Conservation (phyloP, 2,113 vertebrate species). For the Aegotheles bennettii region DNA sequence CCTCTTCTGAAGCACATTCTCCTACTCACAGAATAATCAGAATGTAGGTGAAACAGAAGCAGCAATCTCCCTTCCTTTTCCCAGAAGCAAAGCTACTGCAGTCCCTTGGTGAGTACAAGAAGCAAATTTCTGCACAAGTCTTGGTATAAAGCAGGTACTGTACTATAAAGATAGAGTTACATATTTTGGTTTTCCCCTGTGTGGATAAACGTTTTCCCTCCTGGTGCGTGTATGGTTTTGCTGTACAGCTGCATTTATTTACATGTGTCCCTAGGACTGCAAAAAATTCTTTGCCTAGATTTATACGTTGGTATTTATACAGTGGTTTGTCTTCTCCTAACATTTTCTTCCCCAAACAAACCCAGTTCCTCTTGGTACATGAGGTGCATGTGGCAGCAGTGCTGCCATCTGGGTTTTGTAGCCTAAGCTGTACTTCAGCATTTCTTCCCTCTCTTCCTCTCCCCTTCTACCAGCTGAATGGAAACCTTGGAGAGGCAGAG, state of each 20-base stretch:
- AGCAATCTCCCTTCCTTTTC: not conserved
- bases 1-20: not conserved
- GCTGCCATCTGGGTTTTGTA: not conserved
- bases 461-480: not conserved
- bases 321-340: not conserved
- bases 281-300: not conserved
- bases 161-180: not conserved
- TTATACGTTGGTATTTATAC: not conserved
- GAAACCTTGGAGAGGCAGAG: not conserved
- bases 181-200: not conserved
- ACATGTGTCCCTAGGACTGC: not conserved
- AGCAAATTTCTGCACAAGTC: not conserved
- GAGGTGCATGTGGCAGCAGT: not conserved
- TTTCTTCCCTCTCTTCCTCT: not conserved
- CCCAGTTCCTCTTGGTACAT: not conserved
- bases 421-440: not conserved
- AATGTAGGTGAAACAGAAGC: not conserved
- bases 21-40: not conserved
- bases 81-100: not conserved
- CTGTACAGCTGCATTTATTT: not conserved
- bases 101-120: not conserved
- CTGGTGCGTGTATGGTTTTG: not conserved
- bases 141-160: not conserved
- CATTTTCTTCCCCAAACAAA: not conserved
- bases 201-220: not conserved